Percentiles rank a stretch among this genome's conserved stretches.
These are phyloP conservation scores for Cataglyphis albicans DNA, from an alignment of 2,888 invertebrate genomes.

Conservation along the genomic window DNA sequence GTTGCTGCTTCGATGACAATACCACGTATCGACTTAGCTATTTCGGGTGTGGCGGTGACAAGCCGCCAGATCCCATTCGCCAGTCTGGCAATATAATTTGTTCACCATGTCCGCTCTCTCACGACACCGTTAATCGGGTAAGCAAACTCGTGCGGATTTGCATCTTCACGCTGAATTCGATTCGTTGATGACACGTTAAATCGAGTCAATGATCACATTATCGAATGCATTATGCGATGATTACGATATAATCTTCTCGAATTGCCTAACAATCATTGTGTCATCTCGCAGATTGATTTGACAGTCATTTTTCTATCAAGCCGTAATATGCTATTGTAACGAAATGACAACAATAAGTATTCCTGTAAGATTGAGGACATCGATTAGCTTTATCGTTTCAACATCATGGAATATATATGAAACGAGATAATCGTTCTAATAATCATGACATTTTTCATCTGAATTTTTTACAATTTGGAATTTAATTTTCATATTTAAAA, in stretches of 20 bases:
- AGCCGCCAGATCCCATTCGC: constrained; percentile 71
- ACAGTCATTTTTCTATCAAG: constrained; percentile 8
- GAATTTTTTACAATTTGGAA: neutral
- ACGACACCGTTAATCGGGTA: constrained; percentile 81
- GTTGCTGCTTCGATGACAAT: constrained; percentile 80
- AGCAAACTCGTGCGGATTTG: constrained; percentile 60
- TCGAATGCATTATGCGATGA: constrained; percentile 14
- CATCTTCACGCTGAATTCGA: constrained; percentile 3
- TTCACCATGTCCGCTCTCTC: constrained; percentile 78
- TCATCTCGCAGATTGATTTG: constrained; percentile 26
- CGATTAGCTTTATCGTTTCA: neutral
- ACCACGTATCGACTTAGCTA: constrained; percentile 84
- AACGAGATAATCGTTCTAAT: constrained; percentile 2
- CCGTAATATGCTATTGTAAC: constrained; percentile 24
- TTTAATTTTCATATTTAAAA: neutral
- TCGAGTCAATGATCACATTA: neutral
- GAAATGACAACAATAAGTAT: constrained; percentile 28
- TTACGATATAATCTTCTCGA: constrained; percentile 38
- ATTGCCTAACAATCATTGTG: constrained; percentile 29
- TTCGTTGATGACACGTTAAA: constrained; percentile 22
- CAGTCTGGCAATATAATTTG: constrained; percentile 71
- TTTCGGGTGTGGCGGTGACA: constrained; percentile 79
- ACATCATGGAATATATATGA: neutral
- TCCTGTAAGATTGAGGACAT: constrained; percentile 16
- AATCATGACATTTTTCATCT: neutral